Base-by-base conservation (phyloP, 2,888 invertebrate species). In the Drosophila nr. perissopoda region DNA sequence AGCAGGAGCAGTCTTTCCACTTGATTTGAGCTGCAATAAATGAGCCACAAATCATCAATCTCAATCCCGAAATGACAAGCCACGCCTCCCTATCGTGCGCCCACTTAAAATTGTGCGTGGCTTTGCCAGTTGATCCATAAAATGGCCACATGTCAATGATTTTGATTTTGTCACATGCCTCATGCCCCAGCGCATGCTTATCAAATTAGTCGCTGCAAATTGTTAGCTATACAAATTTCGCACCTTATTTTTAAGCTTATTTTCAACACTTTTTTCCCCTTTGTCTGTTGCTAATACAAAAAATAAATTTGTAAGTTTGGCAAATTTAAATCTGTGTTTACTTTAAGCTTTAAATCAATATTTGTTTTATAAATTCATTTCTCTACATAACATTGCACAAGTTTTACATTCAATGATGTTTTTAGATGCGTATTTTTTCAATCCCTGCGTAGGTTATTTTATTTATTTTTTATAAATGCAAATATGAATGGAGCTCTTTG, bases 61-160 rank as follows among this genome's bases (percentile, higher is more conserved):
- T 70, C 29, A 38, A 69, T 34, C 40, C 5, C 16, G 29, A 13
- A 18, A 16, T 25, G 25, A 33, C 18, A 18, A 33, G 38, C 51
- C 72, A 66, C 40, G 52, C 36, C 53, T 38, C 33, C 11, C 21
- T 7, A 11, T 18, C 18, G 36, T 31, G 7, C 10, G 53, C 21
- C n/a, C 27, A 51, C 29, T 51, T n/a, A 29, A 25, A 51, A 48
- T 52, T 40, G 29, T 64, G 66, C 56, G 63, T 78, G 33, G 27
- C 63, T 0, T 25, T 60, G 72, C 53, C 70, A 71, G 70, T 68
- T 89, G 90, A 87, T 79, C 80, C 89, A 73, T 89, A 73, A 89
- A 85, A 80, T 75, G 70, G 79, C 79, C 69, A 81, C 90, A 89
- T 73, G 82, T 83, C 87, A 90, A 68, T 81, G 89, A 72, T 73